Evolutionary conservation across 1,140 invertebrate species (phyloP), one percentile per base, ranked within the genome.

Genomic region (Tetragnatha versicolor): DNA sequence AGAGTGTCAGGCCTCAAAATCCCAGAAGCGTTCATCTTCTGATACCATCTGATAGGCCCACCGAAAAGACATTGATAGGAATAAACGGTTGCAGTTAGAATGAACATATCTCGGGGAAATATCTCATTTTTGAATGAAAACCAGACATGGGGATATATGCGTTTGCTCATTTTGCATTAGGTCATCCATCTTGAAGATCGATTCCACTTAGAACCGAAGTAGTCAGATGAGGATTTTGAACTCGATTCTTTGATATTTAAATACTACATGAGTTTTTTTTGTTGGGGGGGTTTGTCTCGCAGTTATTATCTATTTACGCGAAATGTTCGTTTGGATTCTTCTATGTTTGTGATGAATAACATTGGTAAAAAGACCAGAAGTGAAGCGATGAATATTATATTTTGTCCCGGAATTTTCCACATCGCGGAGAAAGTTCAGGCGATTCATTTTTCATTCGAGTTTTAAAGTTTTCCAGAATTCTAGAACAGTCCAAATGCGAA

Each of bases 351-450:
- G 65, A 68, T 68, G 65, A 68, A 68, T 68, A 49, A 31, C 45
- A 20, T 51, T 20, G 25, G 31, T 49, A 68, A 51, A 51, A n/a
- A 33, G 45, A 68, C 47, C 42, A 49, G 65, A 68, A 68, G 45
- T n/a, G 42, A 68, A 51, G 45, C 42, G 39, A 68, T 68, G 65
- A 68, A 68, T 68, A 68, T 68, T 68, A 51, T 68, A 68, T 68
- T 68, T 68, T 49, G 65, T 33, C 37, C 39, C 35, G 20, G 42
- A 47, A 55, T 27, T 49, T 33, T 25, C 51, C 45, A 33, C 31
- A 68, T 68, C 39, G 45, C n/a, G n/a, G n/a, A 51, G 37, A 55
- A 68, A 65, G 51, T 68, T 25, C 65, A 51, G 42, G 20, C 45
- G 65, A 68, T 49, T 51, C 65, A 51, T 68, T 68, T 51, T 51